Evolutionary conservation across 2,113 vertebrate species (phyloP).

Genomic region (Romanogobio albipinnatus): DNA sequence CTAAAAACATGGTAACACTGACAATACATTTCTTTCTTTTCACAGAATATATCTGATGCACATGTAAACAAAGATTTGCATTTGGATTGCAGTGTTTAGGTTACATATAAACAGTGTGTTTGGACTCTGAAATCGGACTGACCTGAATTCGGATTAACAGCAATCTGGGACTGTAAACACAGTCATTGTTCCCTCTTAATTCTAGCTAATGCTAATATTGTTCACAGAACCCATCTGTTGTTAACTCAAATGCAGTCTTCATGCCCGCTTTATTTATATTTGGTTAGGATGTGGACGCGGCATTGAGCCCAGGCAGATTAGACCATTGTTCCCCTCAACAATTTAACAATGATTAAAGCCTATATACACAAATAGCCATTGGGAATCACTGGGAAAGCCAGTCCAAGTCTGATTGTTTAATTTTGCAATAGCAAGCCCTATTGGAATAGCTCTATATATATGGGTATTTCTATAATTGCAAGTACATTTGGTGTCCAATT

Average conservation of each 20-base stretch:
- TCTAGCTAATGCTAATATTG: constrained; percentile 21
- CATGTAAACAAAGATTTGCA: background rate
- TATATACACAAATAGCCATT: constrained; percentile 70
- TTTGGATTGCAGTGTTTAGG: background rate
- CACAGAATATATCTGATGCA: background rate
- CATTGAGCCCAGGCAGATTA: constrained; percentile 56
- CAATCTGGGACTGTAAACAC: constrained; percentile 19
- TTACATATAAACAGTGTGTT: constrained; percentile 3
- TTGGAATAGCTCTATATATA: no score
- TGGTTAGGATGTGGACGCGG: background rate
- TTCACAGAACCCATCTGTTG: constrained; percentile 18
- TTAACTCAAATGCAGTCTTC: background rate
- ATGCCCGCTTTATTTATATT: constrained; percentile 41
- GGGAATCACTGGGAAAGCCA: constrained; percentile 71
- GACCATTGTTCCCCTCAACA: constrained; percentile 64
- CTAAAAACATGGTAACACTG: background rate
- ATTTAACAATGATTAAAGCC: constrained; percentile 71
- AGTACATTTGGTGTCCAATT: no score
- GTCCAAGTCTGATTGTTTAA: constrained; percentile 61
- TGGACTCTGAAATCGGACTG: background rate
- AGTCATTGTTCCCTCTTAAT: background rate
- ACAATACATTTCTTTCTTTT: background rate
- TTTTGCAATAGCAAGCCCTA: constrained; percentile 58
- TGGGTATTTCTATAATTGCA: no score
- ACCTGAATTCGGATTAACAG: constrained; percentile 1